Conservation (phyloP, 2,113 vertebrate species). For the cat (Felis catus) region DNA sequence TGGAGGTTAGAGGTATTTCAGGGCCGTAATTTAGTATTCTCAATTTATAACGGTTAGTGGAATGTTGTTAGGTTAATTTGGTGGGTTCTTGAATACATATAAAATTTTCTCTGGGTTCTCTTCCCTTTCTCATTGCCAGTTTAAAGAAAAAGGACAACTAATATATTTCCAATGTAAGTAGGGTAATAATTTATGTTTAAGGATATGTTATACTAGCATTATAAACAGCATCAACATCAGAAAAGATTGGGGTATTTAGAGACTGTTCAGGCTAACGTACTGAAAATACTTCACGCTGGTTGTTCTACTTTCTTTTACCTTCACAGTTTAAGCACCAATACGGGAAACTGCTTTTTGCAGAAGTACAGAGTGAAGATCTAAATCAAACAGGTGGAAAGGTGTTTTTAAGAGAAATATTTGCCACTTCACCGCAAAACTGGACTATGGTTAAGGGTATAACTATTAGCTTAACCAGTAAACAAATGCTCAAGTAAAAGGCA, state of each 20-base stretch:
- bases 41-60: slow-evolving; percentile 50
- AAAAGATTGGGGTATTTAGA: background rate
- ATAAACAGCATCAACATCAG: background rate
- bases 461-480: background rate
- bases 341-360: background rate
- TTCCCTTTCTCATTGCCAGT: background rate
- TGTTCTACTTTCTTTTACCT: background rate
- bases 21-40: slow-evolving; percentile 61
- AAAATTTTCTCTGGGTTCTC: slow-evolving; percentile 18
- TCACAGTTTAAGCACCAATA: background rate
- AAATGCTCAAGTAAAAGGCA: background rate
- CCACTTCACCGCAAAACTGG: background rate
- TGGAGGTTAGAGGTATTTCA: slow-evolving; percentile 64
- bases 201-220: background rate
- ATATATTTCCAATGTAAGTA: background rate
- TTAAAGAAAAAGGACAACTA: slow-evolving; percentile 1
- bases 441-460: background rate
- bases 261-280: background rate
- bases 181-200: background rate
- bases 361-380: background rate
- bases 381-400: background rate
- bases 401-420: background rate
- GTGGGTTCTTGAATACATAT: background rate
- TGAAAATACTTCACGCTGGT: background rate
- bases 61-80: slow-evolving; percentile 24